A percentile compares a stretch with the other conserved stretches of the same genome.
These are phyloP conservation scores for Poecilobothrus nobilitatus DNA, from an alignment of 2,888 invertebrate species.

Conservation along the genomic window DNA sequence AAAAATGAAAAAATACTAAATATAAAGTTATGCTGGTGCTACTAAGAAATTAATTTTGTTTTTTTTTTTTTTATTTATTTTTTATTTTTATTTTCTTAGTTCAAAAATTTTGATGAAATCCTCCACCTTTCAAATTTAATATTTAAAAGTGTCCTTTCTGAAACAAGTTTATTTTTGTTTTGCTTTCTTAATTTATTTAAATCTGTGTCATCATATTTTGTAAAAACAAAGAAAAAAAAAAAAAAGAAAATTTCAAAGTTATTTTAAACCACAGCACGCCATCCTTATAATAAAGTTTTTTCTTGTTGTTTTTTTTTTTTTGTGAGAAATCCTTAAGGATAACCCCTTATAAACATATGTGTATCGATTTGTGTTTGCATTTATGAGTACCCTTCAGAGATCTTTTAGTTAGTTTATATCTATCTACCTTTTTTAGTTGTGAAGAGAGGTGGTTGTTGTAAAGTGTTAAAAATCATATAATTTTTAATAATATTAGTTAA, in stretches of 20 bases:
- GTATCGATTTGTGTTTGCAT: neutral
- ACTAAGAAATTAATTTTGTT: neutral
- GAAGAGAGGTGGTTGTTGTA: too few relatives aligned
- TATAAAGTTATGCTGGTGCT: neutral
- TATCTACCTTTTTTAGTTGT: too few relatives aligned
- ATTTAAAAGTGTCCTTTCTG: neutral
- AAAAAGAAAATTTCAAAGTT: neutral
- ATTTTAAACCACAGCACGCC: neutral
- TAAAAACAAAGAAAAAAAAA: neutral
- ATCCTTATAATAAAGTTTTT: neutral
- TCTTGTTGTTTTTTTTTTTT: too few relatives aligned
- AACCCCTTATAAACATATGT: neutral
- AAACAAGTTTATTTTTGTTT: neutral
- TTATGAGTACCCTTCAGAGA: neutral
- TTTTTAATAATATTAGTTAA: too few relatives aligned
- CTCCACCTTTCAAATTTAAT: neutral
- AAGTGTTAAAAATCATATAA: too few relatives aligned
- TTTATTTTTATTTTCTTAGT: too few relatives aligned
- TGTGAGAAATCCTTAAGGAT: neutral
- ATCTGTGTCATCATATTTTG: slow-evolving; percentile 4
- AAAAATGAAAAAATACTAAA: neutral
- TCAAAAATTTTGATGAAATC: slow-evolving; percentile 2
- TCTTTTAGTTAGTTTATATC: neutral
- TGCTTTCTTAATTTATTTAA: neutral
- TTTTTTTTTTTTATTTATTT: too few relatives aligned